Evolutionary conservation across 1,140 invertebrate species (phyloP), one percentile per base, ranked within the genome.

Genomic region (Ceratina australensis): DNA sequence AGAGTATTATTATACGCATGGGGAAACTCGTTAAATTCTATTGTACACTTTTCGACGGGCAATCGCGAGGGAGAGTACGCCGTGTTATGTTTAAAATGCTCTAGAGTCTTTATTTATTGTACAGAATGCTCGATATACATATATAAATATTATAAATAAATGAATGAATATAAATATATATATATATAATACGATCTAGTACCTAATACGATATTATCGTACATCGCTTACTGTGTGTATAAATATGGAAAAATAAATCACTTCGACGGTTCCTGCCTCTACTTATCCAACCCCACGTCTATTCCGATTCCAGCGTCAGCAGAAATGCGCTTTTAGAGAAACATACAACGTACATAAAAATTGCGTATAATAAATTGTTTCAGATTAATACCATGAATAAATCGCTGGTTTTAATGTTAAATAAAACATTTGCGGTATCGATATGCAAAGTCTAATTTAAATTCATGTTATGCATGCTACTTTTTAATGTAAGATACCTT

Each of bases 91-190:
- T 87, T 86, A 81, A 83, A 86, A 84, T 73, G 82, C 81, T 87
- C 84, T 85, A 87, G 78, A 88, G 82, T 87, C 72, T 89, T 89
- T 88, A 87, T 87, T 89, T 88, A 86, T 87, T 86, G 86, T 89
- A 85, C 86, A 86, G 79, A 86, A 79, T 75, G 80, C 86, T 86
- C 72, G 72, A 82, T 79, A 80, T 82, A 73, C 71, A 69, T n/a
- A 68, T 66, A n/a, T 24, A 66, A 57, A 22, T 22, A 57, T n/a
- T n/a, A n/a, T n/a, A n/a, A n/a, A n/a, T n/a, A n/a, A 59, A 54
- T 57, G 28, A 69, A 69, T 59, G 52, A 71, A 71, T 24, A 50
- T 16, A 65, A 28, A 67, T 71, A 72, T 52, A 81, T 67, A 79
- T 65, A 81, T 59, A 81, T 81, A 78, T 64, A 64, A 75, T 69